Evolutionary conservation across 2,888 invertebrate species (phyloP), one percentile per base, ranked within the genome.

Genomic region (Latrodectus elegans): DNA sequence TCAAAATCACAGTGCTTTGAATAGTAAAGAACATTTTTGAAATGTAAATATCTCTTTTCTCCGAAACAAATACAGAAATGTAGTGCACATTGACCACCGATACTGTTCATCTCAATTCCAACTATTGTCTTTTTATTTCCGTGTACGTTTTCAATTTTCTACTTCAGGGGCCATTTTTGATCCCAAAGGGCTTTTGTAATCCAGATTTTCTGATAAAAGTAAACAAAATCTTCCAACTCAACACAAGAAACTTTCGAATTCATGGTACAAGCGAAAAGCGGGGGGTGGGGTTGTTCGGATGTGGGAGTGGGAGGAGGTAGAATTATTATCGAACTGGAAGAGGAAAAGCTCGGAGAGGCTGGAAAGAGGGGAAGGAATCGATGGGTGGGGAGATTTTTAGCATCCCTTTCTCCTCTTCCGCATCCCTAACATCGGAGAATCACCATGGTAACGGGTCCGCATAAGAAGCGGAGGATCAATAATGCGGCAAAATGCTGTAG

Each of bases 391-490:
- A 76, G 70, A 72, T 72, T 77, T 77, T 64, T 70, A 38, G 74
- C 38, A 55, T 70, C 68, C 68, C 74, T 65, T 52, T 51, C 14
- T 73, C 72, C 67, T 83, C 83, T 70, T 83, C 77, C 77, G 77
- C 84, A 84, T 77, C 83, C 75, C 70, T 49, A 70, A 49, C 60
- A 55, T 72, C 60, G 22, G 72, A 17, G 22, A 49, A 77, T 84
- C 76, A 14, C 84, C 75, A 84, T 77, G 77, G 77, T 15, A 38
- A 84, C 84, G 64, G 38, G 64, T 71, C 84, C 84, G 84, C 84
- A 84, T 83, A 75, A 83, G 76, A 65, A 68, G 80, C 49, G 65
- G 74, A 14, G 65, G 84, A 84, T 84, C 84, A 72, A 84, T 84
- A 84, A 71, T 84, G 84, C 84, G 84, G 84, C 77, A 84, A 65